These are phyloP conservation scores for Crotophaga sulcirostris DNA, from an alignment of 2,113 vertebrate species.

Conservation along the genomic window DNA sequence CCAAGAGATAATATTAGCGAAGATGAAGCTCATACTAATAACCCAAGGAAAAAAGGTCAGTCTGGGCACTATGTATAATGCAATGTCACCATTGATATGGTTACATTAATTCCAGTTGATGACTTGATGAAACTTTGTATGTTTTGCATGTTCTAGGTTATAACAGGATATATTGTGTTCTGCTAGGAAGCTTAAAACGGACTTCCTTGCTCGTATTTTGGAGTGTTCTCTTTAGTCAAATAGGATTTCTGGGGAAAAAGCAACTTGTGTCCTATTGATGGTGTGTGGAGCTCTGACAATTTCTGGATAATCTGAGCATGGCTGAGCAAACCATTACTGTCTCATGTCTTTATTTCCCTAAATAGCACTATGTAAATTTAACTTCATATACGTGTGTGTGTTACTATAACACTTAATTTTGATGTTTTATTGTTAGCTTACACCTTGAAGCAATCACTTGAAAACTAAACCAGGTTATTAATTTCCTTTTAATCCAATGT, in stretches of 20 bases:
- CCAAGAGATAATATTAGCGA: constrained; percentile 72
- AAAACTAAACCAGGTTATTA: not conserved
- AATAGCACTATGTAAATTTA: not conserved
- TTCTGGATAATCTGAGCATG: not conserved
- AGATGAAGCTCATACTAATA: constrained; percentile 77
- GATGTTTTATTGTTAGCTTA: not conserved
- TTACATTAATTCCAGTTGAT: not conserved
- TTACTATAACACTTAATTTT: not conserved
- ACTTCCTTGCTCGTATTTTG: not conserved
- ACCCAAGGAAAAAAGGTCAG: constrained; percentile 86
- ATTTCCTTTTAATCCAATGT: not conserved
- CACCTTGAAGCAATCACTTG: not conserved
- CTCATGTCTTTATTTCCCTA: not conserved
- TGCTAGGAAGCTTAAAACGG: not conserved
- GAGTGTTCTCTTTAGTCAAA: not conserved
- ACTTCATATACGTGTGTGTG: not conserved
- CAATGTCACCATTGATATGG: not conserved
- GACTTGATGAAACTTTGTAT: not conserved
- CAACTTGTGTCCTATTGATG: fast-evolving
- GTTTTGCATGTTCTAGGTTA: not conserved
- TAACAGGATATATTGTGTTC: not conserved
- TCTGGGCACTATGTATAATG: not conserved
- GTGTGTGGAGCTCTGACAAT: not conserved
- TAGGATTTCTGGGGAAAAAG: not conserved
- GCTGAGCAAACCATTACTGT: not conserved